A percentile compares a stretch with the other conserved stretches of the same genome.
Conservation (phyloP, 2,113 vertebrate genomes). For the Pygoscelis antarcticus region DNA sequence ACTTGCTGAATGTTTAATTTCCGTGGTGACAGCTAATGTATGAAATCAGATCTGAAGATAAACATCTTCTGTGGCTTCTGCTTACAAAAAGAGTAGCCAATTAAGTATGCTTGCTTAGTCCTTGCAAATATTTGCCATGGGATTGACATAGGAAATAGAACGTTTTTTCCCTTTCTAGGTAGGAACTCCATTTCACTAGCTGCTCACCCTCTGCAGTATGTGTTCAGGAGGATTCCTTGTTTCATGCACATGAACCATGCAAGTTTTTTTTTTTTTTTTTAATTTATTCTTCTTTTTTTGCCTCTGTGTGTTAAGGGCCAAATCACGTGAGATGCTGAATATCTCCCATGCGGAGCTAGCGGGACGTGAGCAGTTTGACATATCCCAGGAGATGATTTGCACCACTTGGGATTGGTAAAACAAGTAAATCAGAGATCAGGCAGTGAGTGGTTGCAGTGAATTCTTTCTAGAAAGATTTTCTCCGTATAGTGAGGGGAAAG, state of each 20-base stretch:
- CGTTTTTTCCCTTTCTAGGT: neutral
- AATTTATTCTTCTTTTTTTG: neutral
- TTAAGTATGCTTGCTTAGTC: slow-evolving; percentile 60
- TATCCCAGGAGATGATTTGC: neutral
- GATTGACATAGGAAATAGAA: slow-evolving; percentile 32
- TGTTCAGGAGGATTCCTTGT: neutral
- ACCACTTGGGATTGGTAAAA: neutral
- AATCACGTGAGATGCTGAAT: neutral
- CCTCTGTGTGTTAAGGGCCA: neutral
- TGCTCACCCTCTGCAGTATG: neutral
- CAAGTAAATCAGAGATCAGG: neutral
- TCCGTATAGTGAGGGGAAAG: neutral
- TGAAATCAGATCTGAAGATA: slow-evolving; percentile 69
- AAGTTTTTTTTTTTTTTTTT: neutral
- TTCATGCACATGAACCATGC: neutral
- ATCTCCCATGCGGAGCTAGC: neutral
- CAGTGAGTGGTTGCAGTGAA: neutral
- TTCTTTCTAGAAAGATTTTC: neutral
- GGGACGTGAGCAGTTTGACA: neutral
- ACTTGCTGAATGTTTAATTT: slow-evolving; percentile 70
- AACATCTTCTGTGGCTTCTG: slow-evolving; percentile 59
- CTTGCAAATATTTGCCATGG: slow-evolving; percentile 54
- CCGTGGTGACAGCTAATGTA: slow-evolving; percentile 60
- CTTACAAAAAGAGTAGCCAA: slow-evolving; percentile 52
- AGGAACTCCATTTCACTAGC: neutral